A percentile compares a stretch with the other conserved stretches of the same genome.
Conservation (phyloP, 1,140 invertebrate genomes). For the Aphaenogaster ashmeadi region DNA sequence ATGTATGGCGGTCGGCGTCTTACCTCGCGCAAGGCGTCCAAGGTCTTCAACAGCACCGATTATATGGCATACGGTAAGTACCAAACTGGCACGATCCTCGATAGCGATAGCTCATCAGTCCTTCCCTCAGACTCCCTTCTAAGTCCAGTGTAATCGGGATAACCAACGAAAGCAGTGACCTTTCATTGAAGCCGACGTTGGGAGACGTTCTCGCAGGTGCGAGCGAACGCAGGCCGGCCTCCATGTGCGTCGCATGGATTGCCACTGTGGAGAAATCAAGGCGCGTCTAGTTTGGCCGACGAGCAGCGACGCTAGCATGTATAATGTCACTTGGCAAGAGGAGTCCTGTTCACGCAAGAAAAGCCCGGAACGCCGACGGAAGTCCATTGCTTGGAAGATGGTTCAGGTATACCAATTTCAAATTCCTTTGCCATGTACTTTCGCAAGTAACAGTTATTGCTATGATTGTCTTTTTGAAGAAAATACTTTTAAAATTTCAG, state of each 20-base stretch:
- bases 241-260: slow-evolving; percentile 77
- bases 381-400: slow-evolving; percentile 53
- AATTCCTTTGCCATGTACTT: background rate
- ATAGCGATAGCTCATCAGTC: slow-evolving; percentile 9
- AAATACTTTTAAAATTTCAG: no score
- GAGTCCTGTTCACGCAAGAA: slow-evolving; percentile 69
- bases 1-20: slow-evolving; percentile 89
- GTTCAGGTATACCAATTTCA: slow-evolving; percentile 64
- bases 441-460: background rate
- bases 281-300: slow-evolving; percentile 77
- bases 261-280: slow-evolving; percentile 75
- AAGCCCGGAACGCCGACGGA: slow-evolving; percentile 49
- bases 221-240: slow-evolving; percentile 73
- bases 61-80: slow-evolving; percentile 84
- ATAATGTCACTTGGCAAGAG: slow-evolving; percentile 78
- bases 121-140: slow-evolving; percentile 47
- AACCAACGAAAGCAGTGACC: slow-evolving; percentile 74
- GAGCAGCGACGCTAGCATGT: slow-evolving; percentile 64
- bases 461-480: background rate
- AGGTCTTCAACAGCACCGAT: slow-evolving; percentile 90
- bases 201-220: slow-evolving; percentile 75
- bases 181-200: slow-evolving; percentile 77
- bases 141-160: slow-evolving; percentile 70
- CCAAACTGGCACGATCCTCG: slow-evolving; percentile 4
- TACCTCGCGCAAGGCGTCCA: slow-evolving; percentile 89